A percentile compares a stretch with the other conserved stretches of the same genome.
phyloP scores from a whole-genome alignment of 2,113 vertebrate species.

The Crypturellus undulatus region DNA sequence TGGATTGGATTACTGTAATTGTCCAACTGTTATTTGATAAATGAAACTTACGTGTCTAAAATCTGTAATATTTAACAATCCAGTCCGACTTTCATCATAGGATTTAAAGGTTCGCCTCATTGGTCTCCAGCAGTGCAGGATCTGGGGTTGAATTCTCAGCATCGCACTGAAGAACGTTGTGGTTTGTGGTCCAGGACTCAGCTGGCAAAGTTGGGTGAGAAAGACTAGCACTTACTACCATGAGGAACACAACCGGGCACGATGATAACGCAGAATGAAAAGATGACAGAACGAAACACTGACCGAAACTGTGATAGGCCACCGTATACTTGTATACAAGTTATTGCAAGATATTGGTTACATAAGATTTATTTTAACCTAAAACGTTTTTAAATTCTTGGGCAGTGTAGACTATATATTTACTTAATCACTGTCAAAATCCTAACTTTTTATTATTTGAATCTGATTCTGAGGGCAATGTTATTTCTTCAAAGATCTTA shows the following conservation, averaged over 20 bases:
- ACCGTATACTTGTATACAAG: conserved; percentile 41
- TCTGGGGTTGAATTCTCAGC: conserved; percentile 72
- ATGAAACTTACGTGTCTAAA: conserved; percentile 75
- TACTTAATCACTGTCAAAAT: conserved; percentile 57
- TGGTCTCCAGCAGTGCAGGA: conserved; percentile 72
- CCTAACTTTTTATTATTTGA: conserved; percentile 50
- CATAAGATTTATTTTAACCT: conserved; percentile 60
- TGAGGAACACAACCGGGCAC: neutral
- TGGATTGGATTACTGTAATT: neutral
- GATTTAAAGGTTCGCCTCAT: conserved; percentile 71
- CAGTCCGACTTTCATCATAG: conserved; percentile 31
- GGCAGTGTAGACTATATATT: conserved; percentile 58
- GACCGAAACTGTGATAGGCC: neutral
- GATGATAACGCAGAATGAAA: neutral
- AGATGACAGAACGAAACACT: neutral
- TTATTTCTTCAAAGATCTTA: conserved; percentile 36
- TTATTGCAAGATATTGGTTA: conserved; percentile 45
- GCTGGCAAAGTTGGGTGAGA: conserved; percentile 29
- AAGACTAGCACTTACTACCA: neutral
- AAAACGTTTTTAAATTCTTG: conserved; percentile 58
- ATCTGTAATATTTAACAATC: conserved; percentile 59
- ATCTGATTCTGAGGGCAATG: conserved; percentile 45
- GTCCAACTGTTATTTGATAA: neutral
- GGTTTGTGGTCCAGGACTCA: conserved; percentile 53
- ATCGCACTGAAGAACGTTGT: conserved; percentile 46